These are phyloP conservation scores for Limenitis arthemis DNA, from an alignment of 2,888 invertebrate genomes.

Conservation along the genomic window DNA sequence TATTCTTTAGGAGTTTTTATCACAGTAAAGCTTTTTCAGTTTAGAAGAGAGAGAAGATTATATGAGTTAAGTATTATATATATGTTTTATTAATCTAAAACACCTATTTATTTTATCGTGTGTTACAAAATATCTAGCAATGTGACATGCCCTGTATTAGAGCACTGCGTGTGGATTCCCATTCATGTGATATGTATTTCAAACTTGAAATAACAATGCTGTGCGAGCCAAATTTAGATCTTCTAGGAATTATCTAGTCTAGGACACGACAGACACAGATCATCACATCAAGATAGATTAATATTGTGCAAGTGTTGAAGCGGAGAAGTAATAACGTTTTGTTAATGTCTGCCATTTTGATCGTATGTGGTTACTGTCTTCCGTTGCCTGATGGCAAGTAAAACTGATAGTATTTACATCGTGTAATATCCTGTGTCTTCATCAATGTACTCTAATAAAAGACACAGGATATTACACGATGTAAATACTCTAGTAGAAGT, in stretches of 20 bases:
- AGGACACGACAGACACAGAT: slow-evolving; percentile 38
- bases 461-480: no score
- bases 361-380: slow-evolving; percentile 58
- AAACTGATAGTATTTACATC: slow-evolving; percentile 43
- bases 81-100: no score
- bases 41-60: no score
- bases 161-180: slow-evolving; percentile 9
- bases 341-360: slow-evolving; percentile 66
- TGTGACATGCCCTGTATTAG: no score
- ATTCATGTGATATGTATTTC: slow-evolving; percentile 17
- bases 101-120: no score
- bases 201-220: slow-evolving; percentile 28
- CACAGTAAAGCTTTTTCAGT: no score
- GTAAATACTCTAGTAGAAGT: no score
- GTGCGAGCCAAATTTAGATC: slow-evolving; percentile 37
- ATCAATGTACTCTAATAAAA: slow-evolving; percentile 40
- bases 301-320: slow-evolving; percentile 60
- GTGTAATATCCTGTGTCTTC: slow-evolving; percentile 37
- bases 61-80: no score
- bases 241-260: slow-evolving; percentile 45
- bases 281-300: slow-evolving; percentile 56
- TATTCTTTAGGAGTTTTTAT: no score
- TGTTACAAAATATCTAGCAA: no score
- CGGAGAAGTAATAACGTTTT: slow-evolving; percentile 63
- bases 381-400: slow-evolving; percentile 42